Evolutionary conservation across 2,888 invertebrate genomes (phyloP), one percentile per base, ranked within the genome.

Genomic region (Nysson spinosus): DNA sequence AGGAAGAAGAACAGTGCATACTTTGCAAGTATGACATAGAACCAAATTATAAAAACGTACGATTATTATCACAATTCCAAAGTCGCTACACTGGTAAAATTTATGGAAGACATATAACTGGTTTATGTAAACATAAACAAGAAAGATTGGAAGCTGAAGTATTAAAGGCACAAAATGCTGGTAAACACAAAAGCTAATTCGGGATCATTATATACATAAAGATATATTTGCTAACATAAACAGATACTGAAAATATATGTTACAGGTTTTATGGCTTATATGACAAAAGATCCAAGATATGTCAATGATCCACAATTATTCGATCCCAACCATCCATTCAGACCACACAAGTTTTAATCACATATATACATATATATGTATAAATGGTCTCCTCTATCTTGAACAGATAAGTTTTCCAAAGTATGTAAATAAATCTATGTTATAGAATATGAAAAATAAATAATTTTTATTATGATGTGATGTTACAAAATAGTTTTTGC

Each of bases 41-140:
- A 0, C 93, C 96, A 0, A 91, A 96, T 86, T 98, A 96, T 83
- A 98, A 98, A 88, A 99, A 99, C 88, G 92, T 93, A 0, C 92
- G 95, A 76, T 87, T 99, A 2, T 88, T 99, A 3, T 96, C 97
- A 0, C 98, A 99, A 86, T 99, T 99, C 87, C 95, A 98, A 82
- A 99, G 98, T 24, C 94, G 96, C 0, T 96, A 95, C 84, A 98
- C 99, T 0, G 99, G 99, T 0, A 90, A 93, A 71, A 92, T 98
- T 65, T 99, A 98, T 85, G 96, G 95, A 0, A 91, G 94, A 51
- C 95, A 98, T 80, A 95, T 99, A 34, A 99, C 99, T 3, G 97
- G 99, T 0, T 90, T 99, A 35, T 99, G 99, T 84, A 90, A 91
- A 82, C 85, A 88, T 4, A 96, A 96, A 85, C 97, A 98, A 79